phyloP scores from a whole-genome alignment of 2,888 invertebrate species.

The Ceriagrion tenellum region DNA sequence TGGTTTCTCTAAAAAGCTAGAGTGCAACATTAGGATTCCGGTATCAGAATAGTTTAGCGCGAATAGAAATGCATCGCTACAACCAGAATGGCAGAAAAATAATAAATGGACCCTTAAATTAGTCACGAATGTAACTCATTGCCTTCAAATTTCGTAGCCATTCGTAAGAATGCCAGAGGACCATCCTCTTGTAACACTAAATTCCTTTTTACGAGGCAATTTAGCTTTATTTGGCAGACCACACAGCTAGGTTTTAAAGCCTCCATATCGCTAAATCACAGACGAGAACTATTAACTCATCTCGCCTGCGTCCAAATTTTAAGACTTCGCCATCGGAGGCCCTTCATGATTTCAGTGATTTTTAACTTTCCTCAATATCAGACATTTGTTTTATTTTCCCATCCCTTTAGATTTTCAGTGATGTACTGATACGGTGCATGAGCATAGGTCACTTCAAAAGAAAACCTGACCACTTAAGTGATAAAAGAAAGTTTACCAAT shows the following conservation, averaged over 20 bases:
- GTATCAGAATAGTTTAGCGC: not conserved
- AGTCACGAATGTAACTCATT: not conserved
- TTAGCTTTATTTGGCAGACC: slow-evolving; percentile 17
- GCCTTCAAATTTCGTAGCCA: not conserved
- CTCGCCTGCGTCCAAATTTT: not conserved
- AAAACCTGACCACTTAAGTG: too few species aligned
- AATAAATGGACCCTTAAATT: not conserved
- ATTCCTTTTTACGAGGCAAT: slow-evolving; percentile 44
- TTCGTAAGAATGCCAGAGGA: not conserved
- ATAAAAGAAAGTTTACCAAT: too few species aligned
- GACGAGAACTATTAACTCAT: not conserved
- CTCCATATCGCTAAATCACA: not conserved
- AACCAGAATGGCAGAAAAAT: not conserved
- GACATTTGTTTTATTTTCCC: too few species aligned
- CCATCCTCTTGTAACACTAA: slow-evolving; percentile 34
- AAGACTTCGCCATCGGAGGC: not conserved
- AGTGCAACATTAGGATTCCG: not conserved
- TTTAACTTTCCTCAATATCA: too few species aligned
- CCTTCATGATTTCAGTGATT: too few species aligned
- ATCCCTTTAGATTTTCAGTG: too few species aligned
- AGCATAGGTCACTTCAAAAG: too few species aligned
- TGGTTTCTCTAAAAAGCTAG: not conserved
- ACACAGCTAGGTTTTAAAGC: slow-evolving; percentile 23
- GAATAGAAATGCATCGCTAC: too few species aligned
- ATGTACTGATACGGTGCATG: too few species aligned